phyloP scores from a whole-genome alignment of 30 jellyfish, hydroid and myxozoan species.

The Hydractinia symbiolongicarpus region DNA sequence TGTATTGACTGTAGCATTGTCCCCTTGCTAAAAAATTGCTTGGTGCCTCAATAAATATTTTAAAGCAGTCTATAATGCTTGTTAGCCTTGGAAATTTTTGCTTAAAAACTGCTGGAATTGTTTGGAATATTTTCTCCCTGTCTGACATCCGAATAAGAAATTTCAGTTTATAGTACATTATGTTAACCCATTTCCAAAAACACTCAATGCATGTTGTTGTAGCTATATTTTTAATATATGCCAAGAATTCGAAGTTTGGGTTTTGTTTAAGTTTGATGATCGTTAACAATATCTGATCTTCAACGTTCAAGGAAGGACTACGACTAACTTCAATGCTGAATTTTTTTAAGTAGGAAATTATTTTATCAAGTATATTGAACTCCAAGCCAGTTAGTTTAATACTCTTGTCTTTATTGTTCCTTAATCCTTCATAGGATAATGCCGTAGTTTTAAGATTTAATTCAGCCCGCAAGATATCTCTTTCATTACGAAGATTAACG shows the following conservation, averaged over 20 bases:
- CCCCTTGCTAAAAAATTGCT: constrained; percentile 32
- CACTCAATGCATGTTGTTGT: neutral
- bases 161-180: constrained; percentile 31
- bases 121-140: constrained; percentile 17
- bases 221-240: neutral
- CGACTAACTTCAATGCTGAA: neutral
- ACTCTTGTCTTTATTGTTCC: no score
- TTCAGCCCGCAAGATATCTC: no score
- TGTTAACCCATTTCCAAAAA: constrained; percentile 27
- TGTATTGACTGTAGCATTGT: constrained; percentile 28
- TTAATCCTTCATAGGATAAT: no score
- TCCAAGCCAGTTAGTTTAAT: constrained; percentile 15
- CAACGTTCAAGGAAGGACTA: neutral
- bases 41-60: constrained; percentile 52
- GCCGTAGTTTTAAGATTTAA: no score
- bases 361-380: no score
- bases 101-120: constrained; percentile 36
- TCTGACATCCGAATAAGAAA: constrained; percentile 37
- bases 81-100: constrained; percentile 49
- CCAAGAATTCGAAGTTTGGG: constrained; percentile 15
- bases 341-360: neutral
- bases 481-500: no score
- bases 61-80: constrained; percentile 48
- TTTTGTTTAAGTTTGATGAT: constrained; percentile 6
- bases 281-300: constrained; percentile 16